Conservation (phyloP, 1,140 invertebrate species). For the Gyrodactylus bullatarudis region DNA sequence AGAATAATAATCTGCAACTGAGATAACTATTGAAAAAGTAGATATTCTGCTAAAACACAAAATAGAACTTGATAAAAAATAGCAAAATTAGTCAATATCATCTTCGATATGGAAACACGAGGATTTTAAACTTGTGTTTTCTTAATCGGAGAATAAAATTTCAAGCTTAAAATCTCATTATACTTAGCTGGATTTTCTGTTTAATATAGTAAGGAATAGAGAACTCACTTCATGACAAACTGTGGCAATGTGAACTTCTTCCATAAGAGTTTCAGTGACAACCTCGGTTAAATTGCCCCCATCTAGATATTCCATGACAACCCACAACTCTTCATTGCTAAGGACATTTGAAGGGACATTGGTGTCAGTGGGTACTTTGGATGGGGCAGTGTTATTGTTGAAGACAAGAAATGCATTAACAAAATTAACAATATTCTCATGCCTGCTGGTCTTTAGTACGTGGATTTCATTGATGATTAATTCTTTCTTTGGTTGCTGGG, state of each 20-base stretch:
- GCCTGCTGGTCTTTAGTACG: slow-evolving; percentile 12
- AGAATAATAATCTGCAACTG: no score
- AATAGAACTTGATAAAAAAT: no score
- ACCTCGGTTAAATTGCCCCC: slow-evolving; percentile 91
- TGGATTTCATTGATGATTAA: slow-evolving; percentile 70
- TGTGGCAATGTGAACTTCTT: slow-evolving; percentile 91
- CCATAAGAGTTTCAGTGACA: slow-evolving; percentile 98
- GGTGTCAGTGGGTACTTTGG: neutral
- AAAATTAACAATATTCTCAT: slow-evolving; percentile 21
- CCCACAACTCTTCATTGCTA: slow-evolving; percentile 27
- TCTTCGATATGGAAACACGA: no score
- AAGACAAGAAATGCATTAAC: slow-evolving; percentile 11
- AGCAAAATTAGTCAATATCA: no score
- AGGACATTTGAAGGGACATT: neutral
- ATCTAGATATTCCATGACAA: slow-evolving; percentile 34
- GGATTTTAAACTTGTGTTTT: no score
- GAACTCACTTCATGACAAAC: slow-evolving; percentile 42
- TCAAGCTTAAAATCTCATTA: neutral
- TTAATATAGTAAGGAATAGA: no score
- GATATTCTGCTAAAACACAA: no score
- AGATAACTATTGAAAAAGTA: no score
- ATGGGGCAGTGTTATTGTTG: slow-evolving; percentile 12
- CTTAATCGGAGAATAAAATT: neutral
- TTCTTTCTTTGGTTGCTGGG: slow-evolving; percentile 93
- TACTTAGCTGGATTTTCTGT: no score